Percentiles rank a stretch among this genome's conserved stretches.
Evolutionary conservation across 2,797 vertebrate genomes (phyloP).

Genomic region (Buceros bicornis): DNA sequence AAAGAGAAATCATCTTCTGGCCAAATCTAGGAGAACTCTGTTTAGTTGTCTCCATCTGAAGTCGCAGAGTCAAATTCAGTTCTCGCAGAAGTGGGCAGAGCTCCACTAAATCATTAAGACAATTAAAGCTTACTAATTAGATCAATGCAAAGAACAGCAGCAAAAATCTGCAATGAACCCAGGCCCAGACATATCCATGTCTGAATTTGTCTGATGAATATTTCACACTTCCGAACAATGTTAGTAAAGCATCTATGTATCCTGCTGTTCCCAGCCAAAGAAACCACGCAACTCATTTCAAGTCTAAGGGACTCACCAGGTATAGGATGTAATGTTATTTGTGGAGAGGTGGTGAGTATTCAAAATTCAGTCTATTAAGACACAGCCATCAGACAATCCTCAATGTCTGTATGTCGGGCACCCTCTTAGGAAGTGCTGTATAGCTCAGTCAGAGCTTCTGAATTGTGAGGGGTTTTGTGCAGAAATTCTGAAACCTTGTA

Average conservation of each 20-base stretch:
- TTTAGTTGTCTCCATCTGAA: background rate
- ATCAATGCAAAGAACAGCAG: background rate
- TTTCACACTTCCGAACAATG: background rate
- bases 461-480: background rate
- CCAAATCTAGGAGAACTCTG: background rate
- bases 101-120: background rate
- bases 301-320: background rate
- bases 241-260: background rate
- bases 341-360: background rate
- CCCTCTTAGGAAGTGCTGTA: background rate
- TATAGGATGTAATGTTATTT: background rate
- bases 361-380: background rate
- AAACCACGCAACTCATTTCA: background rate
- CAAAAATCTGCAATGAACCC: background rate
- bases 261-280: background rate
- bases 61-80: background rate
- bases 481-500: background rate
- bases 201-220: background rate
- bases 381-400: background rate
- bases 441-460: background rate
- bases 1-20: background rate
- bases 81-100: background rate
- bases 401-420: background rate
- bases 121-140: slow-evolving; percentile 4
- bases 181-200: background rate